phyloP scores from a whole-genome alignment of 2,888 invertebrate genomes.

The Strigamia transsilvanica region DNA sequence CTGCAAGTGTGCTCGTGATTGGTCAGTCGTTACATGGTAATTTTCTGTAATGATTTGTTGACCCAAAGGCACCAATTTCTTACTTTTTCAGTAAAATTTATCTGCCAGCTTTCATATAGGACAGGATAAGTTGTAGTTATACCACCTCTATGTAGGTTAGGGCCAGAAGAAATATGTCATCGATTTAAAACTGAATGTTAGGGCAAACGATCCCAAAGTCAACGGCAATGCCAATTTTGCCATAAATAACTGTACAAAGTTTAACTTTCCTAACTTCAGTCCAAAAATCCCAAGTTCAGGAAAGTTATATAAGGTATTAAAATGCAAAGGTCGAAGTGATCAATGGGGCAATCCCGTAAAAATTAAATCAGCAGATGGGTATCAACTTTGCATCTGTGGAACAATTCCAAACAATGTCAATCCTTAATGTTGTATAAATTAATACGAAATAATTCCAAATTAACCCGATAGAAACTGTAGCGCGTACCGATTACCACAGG shows the following conservation, averaged over 20 bases:
- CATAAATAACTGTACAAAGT: neutral
- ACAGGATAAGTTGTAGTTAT: slow-evolving; percentile 10
- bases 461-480: too few species aligned
- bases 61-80: slow-evolving; percentile 26
- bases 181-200: slow-evolving; percentile 5
- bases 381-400: neutral
- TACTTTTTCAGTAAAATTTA: slow-evolving; percentile 4
- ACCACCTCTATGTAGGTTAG: neutral
- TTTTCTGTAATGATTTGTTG: slow-evolving; percentile 13
- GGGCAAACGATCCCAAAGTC: slow-evolving; percentile 13
- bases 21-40: neutral
- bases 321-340: neutral
- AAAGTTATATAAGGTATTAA: slow-evolving; percentile 4
- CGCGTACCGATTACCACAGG: too few species aligned
- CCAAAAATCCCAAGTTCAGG: neutral
- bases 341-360: neutral
- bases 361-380: neutral
- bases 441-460: neutral
- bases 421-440: neutral
- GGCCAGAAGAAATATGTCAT: slow-evolving; percentile 21
- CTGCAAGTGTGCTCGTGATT: too few species aligned
- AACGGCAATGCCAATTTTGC: slow-evolving; percentile 8
- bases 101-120: slow-evolving; percentile 7
- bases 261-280: neutral
- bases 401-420: neutral